Evolutionary conservation across 2,797 vertebrate genomes (phyloP), one percentile per base, ranked within the genome.

Genomic region (Tangara arthus): DNA sequence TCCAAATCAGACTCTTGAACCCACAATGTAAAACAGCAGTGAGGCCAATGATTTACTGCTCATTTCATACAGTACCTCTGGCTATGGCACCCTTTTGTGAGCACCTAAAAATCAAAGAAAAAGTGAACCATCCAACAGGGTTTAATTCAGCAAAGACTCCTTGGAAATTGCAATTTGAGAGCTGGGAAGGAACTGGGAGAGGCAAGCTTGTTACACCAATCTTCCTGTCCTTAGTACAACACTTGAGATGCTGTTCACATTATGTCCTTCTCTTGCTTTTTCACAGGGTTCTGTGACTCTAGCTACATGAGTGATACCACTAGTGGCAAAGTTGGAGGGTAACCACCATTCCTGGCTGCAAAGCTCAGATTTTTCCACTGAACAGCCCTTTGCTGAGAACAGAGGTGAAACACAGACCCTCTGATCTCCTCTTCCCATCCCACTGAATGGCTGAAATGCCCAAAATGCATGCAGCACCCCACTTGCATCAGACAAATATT

Each of bases 1-100:
- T 66, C n/a, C 44, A 70, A 59, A 82, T 24, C 71, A 73, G 55
- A 12, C n/a, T 41, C 60, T 44, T 17, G 8, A 63, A 70, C 41
- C 5, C 26, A 35, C 26, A 37, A 9, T 0, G 1, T 23, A 23
- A 39, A 64, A 26, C 37, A 68, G 78, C 1, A 0, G 5, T 5
- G 34, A 94, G n/a, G 53, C 7, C 49, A 68, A 2, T 32, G 14
- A 82, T 82, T 64, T 56, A 30, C 46, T 59, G 39, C 39, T 80
- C 21, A 9, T 55, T 59, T 47, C 14, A 6, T 37, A 52, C 32
- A 70, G 6, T 2, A 26, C 6, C 50, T 60, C 53, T 57, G 65
- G 21, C 50, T 77, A 37, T 4, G 12, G 13, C 39, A 75, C 6
- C 34, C 44, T 82, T 47, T 2, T 15, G 28, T 49, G 47, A 61